Base-by-base conservation (phyloP, 1,140 invertebrate genomes). In the Cydia splendana region DNA sequence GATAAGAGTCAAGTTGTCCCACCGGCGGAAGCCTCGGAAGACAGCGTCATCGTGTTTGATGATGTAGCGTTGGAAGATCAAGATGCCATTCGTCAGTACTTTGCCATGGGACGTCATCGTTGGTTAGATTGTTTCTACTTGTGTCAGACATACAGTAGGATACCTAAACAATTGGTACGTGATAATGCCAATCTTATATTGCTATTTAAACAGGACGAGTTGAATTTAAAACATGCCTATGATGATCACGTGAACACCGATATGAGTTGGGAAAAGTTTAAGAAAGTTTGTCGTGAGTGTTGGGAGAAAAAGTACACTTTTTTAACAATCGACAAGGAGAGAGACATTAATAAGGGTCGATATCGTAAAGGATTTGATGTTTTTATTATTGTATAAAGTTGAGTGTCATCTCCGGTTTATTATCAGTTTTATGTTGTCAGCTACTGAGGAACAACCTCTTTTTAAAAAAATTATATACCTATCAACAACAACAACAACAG, bases 111-210 rank as follows among this genome's bases (percentile, higher is more conserved):
- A 2, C 74, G 88, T 69, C 88, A 92, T 86, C 85, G 85, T 30
- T 57, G 83, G 51, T 81, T 89, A 45, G 88, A 92, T 80, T 80
- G 79, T 78, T 93, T 93, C 77, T 93, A 88, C 83, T 77, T 93
- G 18, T 83, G 73, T 79, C 88, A 91, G 84, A 87, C 86, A 13
- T 92, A 90, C 79, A 78, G 84, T n/a, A 77, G 79, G 51, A 88
- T 91, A 62, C 87, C 86, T 12, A 93, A 93, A 84, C 87, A 90
- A 79, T 74, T 92, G 10, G 81, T 90, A 51, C 77, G 87, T 30
- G 88, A 91, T 80, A 93, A 90, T 82, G 81, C 83, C 7, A 92
- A 93, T 78, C 83, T 93, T 20, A 76, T 93, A 24, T 78, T 89
- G 67, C 2, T 91, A 15, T 93, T 93, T 77, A 85, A 84, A 77